A percentile compares a stretch with the other conserved stretches of the same genome.
Conservation (phyloP, 2,113 vertebrate genomes). For the Pitta sordida region DNA sequence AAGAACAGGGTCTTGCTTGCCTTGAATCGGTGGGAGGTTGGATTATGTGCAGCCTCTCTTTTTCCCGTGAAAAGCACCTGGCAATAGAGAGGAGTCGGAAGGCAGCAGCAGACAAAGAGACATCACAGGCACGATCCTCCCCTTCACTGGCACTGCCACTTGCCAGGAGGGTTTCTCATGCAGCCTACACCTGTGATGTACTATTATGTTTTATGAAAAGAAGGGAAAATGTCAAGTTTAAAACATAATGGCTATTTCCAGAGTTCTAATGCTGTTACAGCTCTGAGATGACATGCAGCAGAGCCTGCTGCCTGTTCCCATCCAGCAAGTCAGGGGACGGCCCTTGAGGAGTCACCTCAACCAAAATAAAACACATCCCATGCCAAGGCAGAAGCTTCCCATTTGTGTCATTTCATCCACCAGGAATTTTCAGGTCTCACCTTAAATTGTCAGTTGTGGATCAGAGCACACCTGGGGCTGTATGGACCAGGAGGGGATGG, state of each 20-base stretch:
- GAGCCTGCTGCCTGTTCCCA: background rate
- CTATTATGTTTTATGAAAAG: slow-evolving; percentile 1
- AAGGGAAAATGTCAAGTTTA: background rate
- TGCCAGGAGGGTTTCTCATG: background rate
- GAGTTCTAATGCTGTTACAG: background rate
- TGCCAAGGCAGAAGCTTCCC: background rate
- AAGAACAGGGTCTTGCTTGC: background rate
- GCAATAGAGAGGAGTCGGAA: slow-evolving; percentile 11
- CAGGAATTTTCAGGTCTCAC: background rate
- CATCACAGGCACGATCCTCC: background rate
- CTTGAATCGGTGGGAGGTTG: background rate
- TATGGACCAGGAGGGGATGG: background rate
- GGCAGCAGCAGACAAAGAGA: background rate
- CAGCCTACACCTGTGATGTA: slow-evolving; percentile 5
- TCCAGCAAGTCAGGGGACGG: background rate
- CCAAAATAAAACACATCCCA: background rate
- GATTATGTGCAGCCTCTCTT: background rate
- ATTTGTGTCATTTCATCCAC: background rate
- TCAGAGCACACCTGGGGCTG: background rate
- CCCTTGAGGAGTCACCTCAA: background rate
- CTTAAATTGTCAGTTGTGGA: background rate
- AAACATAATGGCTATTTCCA: background rate
- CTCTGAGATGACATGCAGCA: background rate
- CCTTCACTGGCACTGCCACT: background rate
- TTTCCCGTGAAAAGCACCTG: slow-evolving; percentile 5